Percentiles rank a stretch among this genome's conserved stretches.
Evolutionary conservation across 2,113 vertebrate genomes (phyloP).

Genomic region (Myiopsitta monachus): DNA sequence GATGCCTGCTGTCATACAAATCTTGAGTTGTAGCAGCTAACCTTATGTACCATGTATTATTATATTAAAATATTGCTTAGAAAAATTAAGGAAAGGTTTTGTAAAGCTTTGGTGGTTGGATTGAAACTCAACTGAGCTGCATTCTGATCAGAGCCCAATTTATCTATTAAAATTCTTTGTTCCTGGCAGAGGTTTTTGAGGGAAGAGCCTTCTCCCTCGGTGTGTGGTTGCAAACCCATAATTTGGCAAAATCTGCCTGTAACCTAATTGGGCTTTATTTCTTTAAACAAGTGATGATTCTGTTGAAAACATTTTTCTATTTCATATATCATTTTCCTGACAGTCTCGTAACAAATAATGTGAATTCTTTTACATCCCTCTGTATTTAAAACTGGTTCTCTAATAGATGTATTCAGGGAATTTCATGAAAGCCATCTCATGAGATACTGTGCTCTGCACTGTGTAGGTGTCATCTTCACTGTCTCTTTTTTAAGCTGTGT

Average conservation of each 20-base stretch:
- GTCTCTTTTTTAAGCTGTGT: neutral
- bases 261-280: neutral
- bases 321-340: neutral
- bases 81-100: neutral
- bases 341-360: neutral
- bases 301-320: neutral
- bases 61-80: neutral
- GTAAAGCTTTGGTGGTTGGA: neutral
- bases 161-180: neutral
- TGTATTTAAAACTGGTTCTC: neutral
- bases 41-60: neutral
- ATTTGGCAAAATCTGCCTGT: neutral
- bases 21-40: neutral
- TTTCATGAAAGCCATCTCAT: neutral
- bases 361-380: neutral
- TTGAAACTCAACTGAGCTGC: neutral
- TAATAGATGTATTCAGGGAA: neutral
- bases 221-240: neutral
- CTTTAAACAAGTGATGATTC: neutral
- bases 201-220: neutral
- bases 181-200: neutral
- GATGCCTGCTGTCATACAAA: neutral
- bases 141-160: neutral
- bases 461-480: neutral
- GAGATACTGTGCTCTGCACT: neutral